Conservation (phyloP, 1,140 invertebrate genomes). For the Temnothorax curvispinosus region DNA sequence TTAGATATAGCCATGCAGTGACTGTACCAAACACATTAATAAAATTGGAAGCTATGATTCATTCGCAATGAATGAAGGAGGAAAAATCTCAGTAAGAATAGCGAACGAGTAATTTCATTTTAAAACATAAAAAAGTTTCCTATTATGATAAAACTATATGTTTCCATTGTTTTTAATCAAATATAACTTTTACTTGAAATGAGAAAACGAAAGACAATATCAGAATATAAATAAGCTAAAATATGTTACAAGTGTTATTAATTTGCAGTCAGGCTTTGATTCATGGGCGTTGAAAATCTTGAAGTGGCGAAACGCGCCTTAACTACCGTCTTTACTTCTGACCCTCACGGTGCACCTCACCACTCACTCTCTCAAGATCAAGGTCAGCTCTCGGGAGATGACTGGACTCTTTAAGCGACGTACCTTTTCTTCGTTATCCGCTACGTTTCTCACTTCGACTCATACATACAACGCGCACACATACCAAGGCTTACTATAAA, state of each 20-base stretch:
- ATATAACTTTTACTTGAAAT: not conserved
- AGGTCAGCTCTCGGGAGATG: slow-evolving; percentile 82
- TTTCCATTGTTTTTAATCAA: not conserved
- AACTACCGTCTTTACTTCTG: slow-evolving; percentile 80
- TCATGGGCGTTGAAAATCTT: slow-evolving; percentile 59
- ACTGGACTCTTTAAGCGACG: slow-evolving; percentile 83
- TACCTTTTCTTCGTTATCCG: slow-evolving; percentile 77
- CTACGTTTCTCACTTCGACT: slow-evolving; percentile 50
- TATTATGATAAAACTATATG: not conserved
- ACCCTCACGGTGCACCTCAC: slow-evolving; percentile 79
- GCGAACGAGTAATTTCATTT: not conserved
- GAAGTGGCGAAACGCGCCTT: slow-evolving; percentile 77
- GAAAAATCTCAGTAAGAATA: not conserved
- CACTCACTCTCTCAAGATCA: slow-evolving; percentile 82
- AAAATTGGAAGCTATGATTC: not conserved
- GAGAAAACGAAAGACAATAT: not conserved
- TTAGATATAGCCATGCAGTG: not conserved
- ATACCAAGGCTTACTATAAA: not conserved
- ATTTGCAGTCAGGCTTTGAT: slow-evolving; percentile 32
- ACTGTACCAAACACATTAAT: not conserved
- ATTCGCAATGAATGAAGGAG: not conserved
- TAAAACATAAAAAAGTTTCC: not conserved
- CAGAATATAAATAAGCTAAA: not conserved
- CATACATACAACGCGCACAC: not conserved
- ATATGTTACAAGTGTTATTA: not conserved